phyloP scores from a whole-genome alignment of 1,140 invertebrate species.

The Cyrtorhinus lividipennis region DNA sequence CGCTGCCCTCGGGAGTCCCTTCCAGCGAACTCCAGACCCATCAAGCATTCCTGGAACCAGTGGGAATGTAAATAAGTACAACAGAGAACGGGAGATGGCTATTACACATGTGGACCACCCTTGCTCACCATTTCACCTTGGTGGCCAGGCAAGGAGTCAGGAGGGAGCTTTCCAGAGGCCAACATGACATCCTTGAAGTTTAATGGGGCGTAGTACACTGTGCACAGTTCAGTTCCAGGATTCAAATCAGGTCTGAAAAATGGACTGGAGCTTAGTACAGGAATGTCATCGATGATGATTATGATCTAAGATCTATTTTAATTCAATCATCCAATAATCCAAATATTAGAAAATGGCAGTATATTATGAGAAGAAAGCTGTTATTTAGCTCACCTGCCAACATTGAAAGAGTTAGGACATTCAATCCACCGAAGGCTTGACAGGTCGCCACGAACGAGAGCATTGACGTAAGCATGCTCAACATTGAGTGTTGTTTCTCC shows the following conservation, averaged over 20 bases:
- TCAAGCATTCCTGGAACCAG: constrained; percentile 61
- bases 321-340: no score
- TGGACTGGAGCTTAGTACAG: constrained; percentile 85
- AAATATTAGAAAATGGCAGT: no score
- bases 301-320: neutral
- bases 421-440: constrained; percentile 89
- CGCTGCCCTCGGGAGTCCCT: constrained; percentile 53
- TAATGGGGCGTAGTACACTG: constrained; percentile 81
- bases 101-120: neutral
- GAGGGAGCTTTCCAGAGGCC: constrained; percentile 85
- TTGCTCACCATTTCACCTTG: constrained; percentile 40
- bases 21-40: constrained; percentile 89
- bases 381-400: neutral
- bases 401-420: constrained; percentile 50
- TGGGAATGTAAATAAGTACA: neutral
- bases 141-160: constrained; percentile 82
- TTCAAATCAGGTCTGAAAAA: constrained; percentile 30
- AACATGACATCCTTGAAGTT: constrained; percentile 98
- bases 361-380: no score
- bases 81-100: neutral
- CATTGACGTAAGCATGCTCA: no score
- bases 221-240: constrained; percentile 50
- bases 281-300: constrained; percentile 84
- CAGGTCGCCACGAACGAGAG: constrained; percentile 75
- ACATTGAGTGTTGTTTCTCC: constrained; percentile 43